These are phyloP conservation scores for Ceyx erithaca DNA, from an alignment of 2,797 vertebrate genomes.

Conservation along the genomic window DNA sequence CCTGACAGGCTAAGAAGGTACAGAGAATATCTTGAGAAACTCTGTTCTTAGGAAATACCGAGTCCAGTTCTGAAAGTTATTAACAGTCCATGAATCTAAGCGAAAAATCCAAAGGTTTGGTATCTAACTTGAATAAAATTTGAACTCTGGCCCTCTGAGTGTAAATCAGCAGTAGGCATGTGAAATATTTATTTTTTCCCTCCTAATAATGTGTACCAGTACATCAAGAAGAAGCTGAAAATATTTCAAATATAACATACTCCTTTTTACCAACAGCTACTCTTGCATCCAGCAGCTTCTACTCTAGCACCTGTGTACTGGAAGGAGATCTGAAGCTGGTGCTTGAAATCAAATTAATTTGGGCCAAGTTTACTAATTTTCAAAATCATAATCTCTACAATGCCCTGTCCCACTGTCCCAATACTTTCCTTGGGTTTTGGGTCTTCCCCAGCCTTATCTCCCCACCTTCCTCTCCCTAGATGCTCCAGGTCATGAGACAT, in stretches of 20 bases:
- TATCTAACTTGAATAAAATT: background rate
- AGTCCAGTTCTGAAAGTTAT: constrained; percentile 4
- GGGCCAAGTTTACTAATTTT: background rate
- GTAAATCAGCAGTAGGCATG: background rate
- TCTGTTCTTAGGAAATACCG: background rate
- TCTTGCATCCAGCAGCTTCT: background rate
- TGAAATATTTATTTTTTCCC: background rate
- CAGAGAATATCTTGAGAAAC: constrained; percentile 34
- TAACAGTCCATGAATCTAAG: background rate
- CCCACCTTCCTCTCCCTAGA: background rate
- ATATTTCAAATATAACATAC: background rate
- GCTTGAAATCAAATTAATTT: background rate
- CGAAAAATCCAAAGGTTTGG: background rate
- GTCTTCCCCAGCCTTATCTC: background rate
- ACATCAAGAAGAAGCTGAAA: background rate
- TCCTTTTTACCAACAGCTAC: background rate
- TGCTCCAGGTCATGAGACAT: background rate
- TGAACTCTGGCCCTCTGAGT: background rate
- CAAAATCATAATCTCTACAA: background rate
- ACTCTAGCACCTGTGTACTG: background rate
- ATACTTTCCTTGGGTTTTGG: background rate
- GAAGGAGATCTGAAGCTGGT: background rate
- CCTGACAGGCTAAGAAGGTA: constrained; percentile 35
- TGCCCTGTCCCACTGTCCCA: background rate
- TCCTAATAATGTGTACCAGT: background rate